Conservation (phyloP, 1,140 invertebrate species). For the Reticulitermes speratus region DNA sequence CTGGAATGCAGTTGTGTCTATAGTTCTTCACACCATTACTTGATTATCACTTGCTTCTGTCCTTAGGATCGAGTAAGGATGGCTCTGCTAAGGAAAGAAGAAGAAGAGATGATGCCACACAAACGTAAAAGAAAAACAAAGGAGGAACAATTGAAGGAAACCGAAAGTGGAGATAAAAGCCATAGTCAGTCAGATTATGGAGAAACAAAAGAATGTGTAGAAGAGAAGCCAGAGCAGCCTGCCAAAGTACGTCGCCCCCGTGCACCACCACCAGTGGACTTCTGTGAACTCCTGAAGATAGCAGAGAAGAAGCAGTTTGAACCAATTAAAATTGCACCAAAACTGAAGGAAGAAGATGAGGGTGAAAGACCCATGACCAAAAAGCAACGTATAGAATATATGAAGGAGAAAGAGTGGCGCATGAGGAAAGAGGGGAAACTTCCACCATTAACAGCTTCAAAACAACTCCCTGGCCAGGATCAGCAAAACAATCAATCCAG, state of each 20-base stretch:
- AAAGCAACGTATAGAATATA: slow-evolving; percentile 72
- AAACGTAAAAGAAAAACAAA: slow-evolving; percentile 62
- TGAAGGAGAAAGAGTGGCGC: slow-evolving; percentile 56
- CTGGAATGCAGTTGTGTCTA: too few relatives aligned
- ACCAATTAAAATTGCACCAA: slow-evolving; percentile 62
- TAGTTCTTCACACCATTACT: background rate
- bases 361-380: slow-evolving; percentile 73
- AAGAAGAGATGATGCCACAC: slow-evolving; percentile 68
- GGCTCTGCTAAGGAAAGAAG: slow-evolving; percentile 68
- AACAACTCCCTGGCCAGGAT: background rate
- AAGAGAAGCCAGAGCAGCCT: slow-evolving; percentile 50
- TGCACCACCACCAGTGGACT: slow-evolving; percentile 71
- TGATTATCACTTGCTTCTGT: background rate
- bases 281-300: slow-evolving; percentile 69
- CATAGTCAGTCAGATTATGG: background rate
- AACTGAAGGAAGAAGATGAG: slow-evolving; percentile 57
- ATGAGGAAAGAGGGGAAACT: slow-evolving; percentile 29
- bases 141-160: slow-evolving; percentile 37
- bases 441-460: background rate
- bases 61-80: slow-evolving; percentile 66
- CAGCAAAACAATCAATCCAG: background rate
- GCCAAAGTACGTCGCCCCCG: slow-evolving; percentile 56
- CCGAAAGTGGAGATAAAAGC: slow-evolving; percentile 39
- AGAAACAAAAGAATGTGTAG: slow-evolving; percentile 42
- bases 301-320: slow-evolving; percentile 82